A percentile compares a stretch with the other conserved stretches of the same genome.
Evolutionary conservation across 2,888 invertebrate species (phyloP).

Genomic region (Chelonus formosanus): DNA sequence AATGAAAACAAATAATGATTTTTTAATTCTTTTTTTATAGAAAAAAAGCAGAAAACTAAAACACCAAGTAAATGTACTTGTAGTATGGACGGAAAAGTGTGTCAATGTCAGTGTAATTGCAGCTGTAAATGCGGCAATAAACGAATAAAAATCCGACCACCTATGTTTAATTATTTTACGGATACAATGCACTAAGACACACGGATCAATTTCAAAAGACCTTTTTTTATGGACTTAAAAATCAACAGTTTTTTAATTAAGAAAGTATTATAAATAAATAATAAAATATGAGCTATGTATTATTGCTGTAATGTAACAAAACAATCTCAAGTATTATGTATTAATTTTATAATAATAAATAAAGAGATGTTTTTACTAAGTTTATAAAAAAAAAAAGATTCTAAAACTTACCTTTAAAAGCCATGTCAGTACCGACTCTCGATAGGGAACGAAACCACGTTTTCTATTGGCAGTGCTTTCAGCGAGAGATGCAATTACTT

Average conservation of each 20-base stretch:
- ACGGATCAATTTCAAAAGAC: too few relatives aligned
- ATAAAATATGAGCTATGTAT: too few relatives aligned
- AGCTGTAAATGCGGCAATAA: slow-evolving; percentile 53
- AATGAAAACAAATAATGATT: too few relatives aligned
- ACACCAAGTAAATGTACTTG: slow-evolving; percentile 43
- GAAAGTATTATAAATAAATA: too few relatives aligned
- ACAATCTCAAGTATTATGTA: slow-evolving; percentile 22
- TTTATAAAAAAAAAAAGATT: slow-evolving; percentile 20
- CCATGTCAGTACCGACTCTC: slow-evolving; percentile 85
- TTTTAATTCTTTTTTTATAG: too few relatives aligned
- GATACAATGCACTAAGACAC: slow-evolving; percentile 53
- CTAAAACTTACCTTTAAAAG: slow-evolving; percentile 71
- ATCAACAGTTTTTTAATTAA: too few relatives aligned
- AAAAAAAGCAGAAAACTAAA: too few relatives aligned
- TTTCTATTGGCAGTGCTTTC: slow-evolving; percentile 68
- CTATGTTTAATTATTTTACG: slow-evolving; percentile 56
- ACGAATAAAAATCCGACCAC: slow-evolving; percentile 49
- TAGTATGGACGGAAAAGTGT: slow-evolving; percentile 50
- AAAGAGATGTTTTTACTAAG: slow-evolving; percentile 29
- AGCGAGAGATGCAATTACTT: slow-evolving; percentile 80
- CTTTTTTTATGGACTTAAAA: too few relatives aligned
- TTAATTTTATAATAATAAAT: slow-evolving; percentile 24
- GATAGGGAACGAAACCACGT: slow-evolving; percentile 76
- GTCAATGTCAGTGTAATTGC: slow-evolving; percentile 42
- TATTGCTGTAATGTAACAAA: too few relatives aligned